These are phyloP conservation scores for Brachyptera risi DNA, from an alignment of 2,888 invertebrate species.

Conservation along the genomic window DNA sequence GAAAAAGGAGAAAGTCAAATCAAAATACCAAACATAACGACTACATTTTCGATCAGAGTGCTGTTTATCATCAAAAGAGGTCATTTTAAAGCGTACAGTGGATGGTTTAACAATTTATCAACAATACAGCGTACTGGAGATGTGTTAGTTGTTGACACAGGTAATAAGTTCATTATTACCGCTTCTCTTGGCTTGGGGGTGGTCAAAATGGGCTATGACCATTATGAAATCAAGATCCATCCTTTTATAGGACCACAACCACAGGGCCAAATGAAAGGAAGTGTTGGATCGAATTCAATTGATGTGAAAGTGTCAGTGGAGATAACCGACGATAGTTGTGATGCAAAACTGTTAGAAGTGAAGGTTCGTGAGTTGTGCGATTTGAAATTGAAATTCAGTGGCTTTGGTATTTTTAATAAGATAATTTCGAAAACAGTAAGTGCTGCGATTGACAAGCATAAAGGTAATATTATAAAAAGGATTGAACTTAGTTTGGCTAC, in stretches of 20 bases:
- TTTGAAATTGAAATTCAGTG: conserved; percentile 16
- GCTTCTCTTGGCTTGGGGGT: conserved; percentile 3
- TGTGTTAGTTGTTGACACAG: background rate
- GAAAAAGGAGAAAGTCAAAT: background rate
- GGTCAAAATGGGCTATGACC: conserved; percentile 15
- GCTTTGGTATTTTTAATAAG: background rate
- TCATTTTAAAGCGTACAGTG: conserved; percentile 8
- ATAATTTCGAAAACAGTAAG: background rate
- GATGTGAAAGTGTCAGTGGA: background rate
- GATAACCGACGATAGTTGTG: background rate
- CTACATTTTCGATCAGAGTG: conserved; percentile 7
- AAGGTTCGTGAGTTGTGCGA: conserved; percentile 6
- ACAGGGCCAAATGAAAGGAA: background rate
- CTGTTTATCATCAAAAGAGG: background rate
- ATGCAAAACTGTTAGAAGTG: conserved; percentile 11
- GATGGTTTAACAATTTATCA: conserved; percentile 15
- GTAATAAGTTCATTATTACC: background rate
- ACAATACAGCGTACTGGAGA: conserved; percentile 16
- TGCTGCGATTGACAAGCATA: background rate
- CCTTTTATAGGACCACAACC: background rate
- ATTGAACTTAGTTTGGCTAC: background rate
- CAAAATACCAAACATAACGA: conserved; percentile 3
- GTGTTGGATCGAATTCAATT: conserved; percentile 13
- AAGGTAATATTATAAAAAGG: background rate
- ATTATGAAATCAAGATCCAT: background rate